phyloP scores from a whole-genome alignment of 2,797 vertebrate genomes.

The Falco berigora region DNA sequence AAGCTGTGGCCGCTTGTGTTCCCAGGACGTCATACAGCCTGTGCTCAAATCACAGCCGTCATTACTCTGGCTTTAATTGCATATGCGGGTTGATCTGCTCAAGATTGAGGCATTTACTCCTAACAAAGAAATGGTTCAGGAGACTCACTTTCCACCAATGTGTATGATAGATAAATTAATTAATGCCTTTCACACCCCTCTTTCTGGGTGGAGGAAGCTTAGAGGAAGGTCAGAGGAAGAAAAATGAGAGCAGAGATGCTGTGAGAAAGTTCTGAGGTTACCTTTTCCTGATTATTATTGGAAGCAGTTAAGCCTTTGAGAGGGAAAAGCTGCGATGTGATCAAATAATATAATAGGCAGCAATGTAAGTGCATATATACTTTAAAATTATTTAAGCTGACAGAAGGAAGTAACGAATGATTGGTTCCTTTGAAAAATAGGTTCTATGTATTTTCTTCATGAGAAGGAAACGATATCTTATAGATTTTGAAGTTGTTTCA shows the following conservation, averaged over 20 bases:
- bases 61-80: background rate
- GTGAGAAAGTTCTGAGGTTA: background rate
- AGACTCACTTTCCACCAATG: background rate
- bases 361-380: background rate
- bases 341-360: background rate
- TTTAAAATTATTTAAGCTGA: background rate
- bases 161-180: background rate
- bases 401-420: background rate
- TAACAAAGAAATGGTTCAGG: background rate
- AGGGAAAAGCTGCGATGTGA: background rate
- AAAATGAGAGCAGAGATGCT: background rate
- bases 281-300: background rate
- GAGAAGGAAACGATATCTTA: background rate
- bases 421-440: background rate
- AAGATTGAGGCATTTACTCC: background rate
- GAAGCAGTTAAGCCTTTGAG: background rate
- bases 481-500: background rate
- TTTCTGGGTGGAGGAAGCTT: background rate
- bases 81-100: background rate
- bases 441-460: background rate
- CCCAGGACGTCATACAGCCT: accelerated
- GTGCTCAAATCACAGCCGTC: background rate
- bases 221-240: background rate
- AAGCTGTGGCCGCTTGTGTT: background rate
- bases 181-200: background rate